Conservation (phyloP, 1,140 invertebrate species). For the Hermetia illucens region DNA sequence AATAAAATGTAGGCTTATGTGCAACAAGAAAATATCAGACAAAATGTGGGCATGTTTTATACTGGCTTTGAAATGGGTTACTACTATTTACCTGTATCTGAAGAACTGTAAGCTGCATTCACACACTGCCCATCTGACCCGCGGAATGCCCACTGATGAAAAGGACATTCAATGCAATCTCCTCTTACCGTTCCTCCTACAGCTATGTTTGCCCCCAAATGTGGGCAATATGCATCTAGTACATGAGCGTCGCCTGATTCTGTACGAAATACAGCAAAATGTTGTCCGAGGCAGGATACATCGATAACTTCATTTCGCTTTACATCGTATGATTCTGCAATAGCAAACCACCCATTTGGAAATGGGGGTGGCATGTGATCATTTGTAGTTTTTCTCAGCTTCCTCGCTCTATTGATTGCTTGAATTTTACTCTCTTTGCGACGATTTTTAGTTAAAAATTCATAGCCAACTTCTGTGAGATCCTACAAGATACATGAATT, state of each 20-base stretch:
- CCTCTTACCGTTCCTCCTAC: slow-evolving; percentile 58
- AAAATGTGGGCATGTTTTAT: too few species aligned
- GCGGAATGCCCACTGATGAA: slow-evolving; percentile 73
- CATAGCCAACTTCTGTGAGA: too few species aligned
- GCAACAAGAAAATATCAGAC: too few species aligned
- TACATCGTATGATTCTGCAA: slow-evolving; percentile 55
- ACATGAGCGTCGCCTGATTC: slow-evolving; percentile 45
- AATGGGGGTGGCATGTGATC: slow-evolving; percentile 60
- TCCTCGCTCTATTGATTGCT: too few species aligned
- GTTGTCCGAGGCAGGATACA: slow-evolving; percentile 50
- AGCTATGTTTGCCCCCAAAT: slow-evolving; percentile 74
- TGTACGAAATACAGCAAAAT: slow-evolving; percentile 55
- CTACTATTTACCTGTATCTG: too few species aligned
- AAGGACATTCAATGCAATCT: slow-evolving; percentile 75
- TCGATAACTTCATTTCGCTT: slow-evolving; percentile 42
- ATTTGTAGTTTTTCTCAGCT: too few species aligned
- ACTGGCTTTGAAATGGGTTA: too few species aligned
- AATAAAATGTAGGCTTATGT: too few species aligned
- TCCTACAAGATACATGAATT: too few species aligned
- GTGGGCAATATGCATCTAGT: slow-evolving; percentile 78
- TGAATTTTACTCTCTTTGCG: too few species aligned
- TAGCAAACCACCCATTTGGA: slow-evolving; percentile 80
- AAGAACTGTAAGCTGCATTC: slow-evolving; percentile 47
- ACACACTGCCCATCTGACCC: slow-evolving; percentile 55
- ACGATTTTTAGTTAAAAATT: too few species aligned